Conservation (phyloP, 1,140 invertebrate species). For the Chionoecetes opilio region DNA sequence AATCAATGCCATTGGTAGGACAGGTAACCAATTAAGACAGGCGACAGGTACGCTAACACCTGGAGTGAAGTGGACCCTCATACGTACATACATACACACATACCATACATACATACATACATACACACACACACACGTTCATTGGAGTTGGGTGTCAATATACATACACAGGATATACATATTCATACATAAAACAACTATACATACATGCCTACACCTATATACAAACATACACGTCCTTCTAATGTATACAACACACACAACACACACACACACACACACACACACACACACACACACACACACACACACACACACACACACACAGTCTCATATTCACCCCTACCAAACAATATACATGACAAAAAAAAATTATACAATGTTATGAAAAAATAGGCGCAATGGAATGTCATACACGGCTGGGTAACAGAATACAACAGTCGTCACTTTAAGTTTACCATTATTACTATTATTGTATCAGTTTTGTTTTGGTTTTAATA, state of each 20-base stretch:
- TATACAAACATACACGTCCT: background rate
- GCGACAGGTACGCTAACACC: background rate
- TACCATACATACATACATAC: background rate
- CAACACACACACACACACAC: slow-evolving; percentile 35
- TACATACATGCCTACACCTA: background rate
- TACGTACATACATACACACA: background rate
- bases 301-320: slow-evolving; percentile 33
- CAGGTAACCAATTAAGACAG: background rate
- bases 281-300: slow-evolving; percentile 36
- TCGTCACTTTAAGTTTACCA: background rate
- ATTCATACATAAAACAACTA: too few relatives aligned
- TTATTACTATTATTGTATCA: slow-evolving; percentile 1
- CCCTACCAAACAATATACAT: background rate
- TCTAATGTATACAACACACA: slow-evolving; percentile 38
- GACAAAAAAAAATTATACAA: background rate
- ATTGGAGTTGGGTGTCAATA: background rate
- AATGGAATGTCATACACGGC: background rate
- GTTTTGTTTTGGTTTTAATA: background rate
- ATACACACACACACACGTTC: background rate
- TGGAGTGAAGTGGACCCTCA: too few relatives aligned
- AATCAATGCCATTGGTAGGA: too few relatives aligned
- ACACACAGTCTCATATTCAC: background rate
- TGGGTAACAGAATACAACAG: slow-evolving; percentile 20
- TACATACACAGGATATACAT: background rate
- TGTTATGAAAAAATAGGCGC: background rate